Evolutionary conservation across 2,113 vertebrate genomes (phyloP), one percentile per base, ranked within the genome.

Genomic region (Epinephelus cyanopodus): DNA sequence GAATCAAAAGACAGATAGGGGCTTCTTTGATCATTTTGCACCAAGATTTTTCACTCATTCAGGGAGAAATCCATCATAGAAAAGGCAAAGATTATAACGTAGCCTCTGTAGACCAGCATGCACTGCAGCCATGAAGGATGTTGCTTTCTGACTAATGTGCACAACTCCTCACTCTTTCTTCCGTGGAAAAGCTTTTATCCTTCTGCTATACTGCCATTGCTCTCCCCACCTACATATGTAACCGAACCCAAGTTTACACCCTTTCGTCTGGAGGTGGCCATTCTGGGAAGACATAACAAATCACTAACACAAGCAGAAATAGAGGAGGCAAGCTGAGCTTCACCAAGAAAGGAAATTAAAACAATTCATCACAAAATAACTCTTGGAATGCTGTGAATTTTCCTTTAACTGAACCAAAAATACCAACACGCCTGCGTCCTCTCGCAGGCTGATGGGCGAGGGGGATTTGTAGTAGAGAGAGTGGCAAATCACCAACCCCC

Each of bases 381-480:
- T 67, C 45, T 25, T 6, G 8, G 45, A 83, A 81, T 17, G 48
- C 66, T 37, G 58, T n/a, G 60, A 50, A 25, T 52, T 72, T 72
- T 1, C 68, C 52, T 56, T 54, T 9, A 11, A 23, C n/a, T 17
- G 2, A 58, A 37, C 56, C 25, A 61, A 63, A 82, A 82, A 78
- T 12, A 60, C 42, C 42, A 21, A 54, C 65, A 3, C 5, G 17
- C 27, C 79, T 17, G 54, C 69, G 53, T 78, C 62, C 25, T 65
- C 68, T 54, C 6, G 25, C 17, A 12, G 39, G 65, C 56, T 61
- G 81, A 68, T 3, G 19, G 69, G 14, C 8, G 29, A 27, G 25
- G 8, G 52, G 85, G 89, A 84, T 91, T 90, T 89, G 63, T 3
- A 47, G 80, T 14, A 19, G 33, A 33, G 27, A 77, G 62, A 70